Evolutionary conservation across 1,140 invertebrate species (phyloP), one percentile per base, ranked within the genome.

Genomic region (Himalopsyche phryganea): DNA sequence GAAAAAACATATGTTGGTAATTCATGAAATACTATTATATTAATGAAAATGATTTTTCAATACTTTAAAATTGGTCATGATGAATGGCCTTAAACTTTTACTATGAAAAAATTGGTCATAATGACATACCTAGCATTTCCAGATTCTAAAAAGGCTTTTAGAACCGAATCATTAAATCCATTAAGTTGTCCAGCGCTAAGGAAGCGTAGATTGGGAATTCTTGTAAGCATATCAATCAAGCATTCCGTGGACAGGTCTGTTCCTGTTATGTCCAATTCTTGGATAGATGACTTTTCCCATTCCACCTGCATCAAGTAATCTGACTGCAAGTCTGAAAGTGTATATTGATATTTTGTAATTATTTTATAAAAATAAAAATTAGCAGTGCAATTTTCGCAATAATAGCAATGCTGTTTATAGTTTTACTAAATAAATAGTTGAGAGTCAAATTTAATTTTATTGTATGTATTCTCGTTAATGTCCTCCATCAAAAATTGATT

Each of bases 211-310:
- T 85, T 86, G 0, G 91, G 92, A 49, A 98, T 88, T 60, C 94
- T 80, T 0, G 86, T 88, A 0, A 99, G 77, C 81, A 99, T 88
- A 69, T 96, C 92, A 59, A 94, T 90, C 6, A 99, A 78, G 66
- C 94, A 96, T 68, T 98, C 94, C 0, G 91, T 89, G 1, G 89
- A 91, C 28, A 99, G 76, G 74, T 99, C 96, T 0, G 96, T 99
- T 0, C 92, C 97, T 0, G 94, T 96, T 20, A 99, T 89, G 68
- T 99, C 97, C 55, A 99, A 69, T 74, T 99, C 97, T 73, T 92
- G 91, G 36, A 99, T 75, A 0, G 85, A 84, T 0, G 92, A 91
- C 69, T 98, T 96, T 69, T 99, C 96, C 98, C 98, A 99, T 67
- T 98, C 95, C 0, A 98, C 94, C 72, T 90, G 87, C 85, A 90